Percentiles rank a stretch among this genome's conserved stretches.
Conservation (phyloP, 2,113 vertebrate species). For the Solea solea region DNA sequence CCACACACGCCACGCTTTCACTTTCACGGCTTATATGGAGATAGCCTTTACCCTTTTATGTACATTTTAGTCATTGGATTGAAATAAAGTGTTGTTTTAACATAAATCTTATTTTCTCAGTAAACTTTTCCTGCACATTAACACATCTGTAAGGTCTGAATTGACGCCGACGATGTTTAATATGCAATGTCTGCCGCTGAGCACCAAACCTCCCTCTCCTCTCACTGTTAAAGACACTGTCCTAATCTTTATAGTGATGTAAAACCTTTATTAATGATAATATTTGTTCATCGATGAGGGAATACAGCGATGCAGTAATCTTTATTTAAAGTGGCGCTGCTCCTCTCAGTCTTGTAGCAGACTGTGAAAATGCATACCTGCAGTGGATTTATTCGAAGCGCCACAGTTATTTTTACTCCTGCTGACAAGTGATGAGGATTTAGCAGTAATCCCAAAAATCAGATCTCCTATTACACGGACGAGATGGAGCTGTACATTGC, state of each 20-base stretch:
- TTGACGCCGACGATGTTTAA: background rate
- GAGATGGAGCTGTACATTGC: slow-evolving; percentile 52
- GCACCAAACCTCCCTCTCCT: background rate
- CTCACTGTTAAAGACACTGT: background rate
- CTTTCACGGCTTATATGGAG: no score
- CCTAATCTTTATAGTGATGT: background rate
- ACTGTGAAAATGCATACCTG: slow-evolving; percentile 54
- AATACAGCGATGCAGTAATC: no score
- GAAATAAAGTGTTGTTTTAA: no score
- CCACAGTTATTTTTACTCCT: slow-evolving; percentile 71
- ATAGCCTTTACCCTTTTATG: no score
- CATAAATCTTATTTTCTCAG: no score
- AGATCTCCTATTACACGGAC: slow-evolving; percentile 68
- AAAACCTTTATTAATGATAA: background rate
- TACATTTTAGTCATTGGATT: no score
- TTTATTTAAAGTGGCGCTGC: slow-evolving; percentile 8
- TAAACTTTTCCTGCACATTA: no score
- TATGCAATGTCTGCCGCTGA: background rate
- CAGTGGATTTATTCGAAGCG: slow-evolving; percentile 50
- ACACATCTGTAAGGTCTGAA: background rate
- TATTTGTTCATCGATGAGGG: no score
- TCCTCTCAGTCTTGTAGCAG: background rate
- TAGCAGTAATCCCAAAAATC: slow-evolving; percentile 62
- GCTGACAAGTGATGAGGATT: slow-evolving; percentile 64
- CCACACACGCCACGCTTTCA: no score